phyloP scores from a whole-genome alignment of 2,888 invertebrate genomes.

The Leptopterna dolabrata region DNA sequence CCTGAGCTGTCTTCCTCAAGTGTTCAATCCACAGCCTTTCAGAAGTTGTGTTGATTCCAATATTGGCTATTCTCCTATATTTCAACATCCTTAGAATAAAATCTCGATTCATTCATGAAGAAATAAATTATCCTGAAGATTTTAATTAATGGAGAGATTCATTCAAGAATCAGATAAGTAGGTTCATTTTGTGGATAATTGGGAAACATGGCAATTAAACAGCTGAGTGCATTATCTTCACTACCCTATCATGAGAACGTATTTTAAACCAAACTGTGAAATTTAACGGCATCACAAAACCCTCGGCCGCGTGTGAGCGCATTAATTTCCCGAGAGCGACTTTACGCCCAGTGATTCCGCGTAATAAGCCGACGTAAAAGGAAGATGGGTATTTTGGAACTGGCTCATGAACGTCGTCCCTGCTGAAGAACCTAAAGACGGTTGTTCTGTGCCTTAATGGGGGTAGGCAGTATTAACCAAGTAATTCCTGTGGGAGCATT shows the following conservation, averaged over 20 bases:
- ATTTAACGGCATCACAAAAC: not conserved
- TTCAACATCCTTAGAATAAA: no score
- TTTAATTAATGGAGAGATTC: no score
- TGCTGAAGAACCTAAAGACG: constrained; percentile 3
- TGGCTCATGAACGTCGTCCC: not conserved
- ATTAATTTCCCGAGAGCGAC: not conserved
- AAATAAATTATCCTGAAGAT: no score
- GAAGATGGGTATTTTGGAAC: not conserved
- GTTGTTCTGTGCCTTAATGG: not conserved
- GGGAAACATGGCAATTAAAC: no score
- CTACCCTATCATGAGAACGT: not conserved
- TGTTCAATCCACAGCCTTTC: no score
- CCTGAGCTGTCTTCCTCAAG: no score
- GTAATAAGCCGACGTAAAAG: not conserved
- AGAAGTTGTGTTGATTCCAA: no score
- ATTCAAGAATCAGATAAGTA: no score
- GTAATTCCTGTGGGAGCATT: not conserved
- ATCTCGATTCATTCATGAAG: no score
- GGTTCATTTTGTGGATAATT: no score
- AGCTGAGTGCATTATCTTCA: not conserved
- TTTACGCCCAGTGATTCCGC: not conserved
- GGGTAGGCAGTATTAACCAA: not conserved
- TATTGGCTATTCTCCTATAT: no score
- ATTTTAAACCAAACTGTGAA: not conserved
- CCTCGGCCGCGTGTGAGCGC: not conserved